Evolutionary conservation across 2,113 vertebrate species (phyloP), one percentile per base, ranked within the genome.

Genomic region (Trogon surrucura): DNA sequence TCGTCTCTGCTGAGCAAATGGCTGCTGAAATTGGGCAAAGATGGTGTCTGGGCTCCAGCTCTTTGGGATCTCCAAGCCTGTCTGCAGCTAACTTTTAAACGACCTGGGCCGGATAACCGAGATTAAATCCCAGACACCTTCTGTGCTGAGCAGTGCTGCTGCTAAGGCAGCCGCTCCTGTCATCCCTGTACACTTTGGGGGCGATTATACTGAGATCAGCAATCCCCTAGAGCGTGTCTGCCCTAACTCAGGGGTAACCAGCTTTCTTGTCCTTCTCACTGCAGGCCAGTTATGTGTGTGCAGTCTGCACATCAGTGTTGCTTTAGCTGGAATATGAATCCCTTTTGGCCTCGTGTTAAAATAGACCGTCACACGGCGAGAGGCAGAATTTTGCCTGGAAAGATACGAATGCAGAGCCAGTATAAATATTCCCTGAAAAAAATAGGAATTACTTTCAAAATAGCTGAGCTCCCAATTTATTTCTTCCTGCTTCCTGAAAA

Each of bases 401-500:
- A 96, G 81, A 85, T 5, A 77, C 79, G 58, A 90, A 50, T 16
- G 25, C 34, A 25, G 47, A 91, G 87, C 94, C 91, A 97, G 67
- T 71, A 53, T 56, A 97, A 97, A 94, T 91, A 96, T 44, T 80
- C 82, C 16, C 72, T 88, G 85, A 70, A 85, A 95, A 95, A 96
- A 94, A 93, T 77, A 93, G 82, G n/a, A 93, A 60, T 91, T 67
- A 38, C 67, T 95, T 96, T 91, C 67, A 93, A 91, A 96, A 90
- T 81, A 94, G 53, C 75, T 96, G 70, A 88, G 38, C 71, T 93
- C 71, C 20, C 67, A 32, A 45, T 93, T 88, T 96, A 89, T 93
- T 91, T 93, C 90, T 94, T 95, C 81, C 91, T 89, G 58, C 48
- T 95, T 96, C 96, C 89, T 96, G 95, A 88, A 90, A 88, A 85